Conservation (phyloP, 2,797 vertebrate species). For the Enteromius fasciolatus region DNA sequence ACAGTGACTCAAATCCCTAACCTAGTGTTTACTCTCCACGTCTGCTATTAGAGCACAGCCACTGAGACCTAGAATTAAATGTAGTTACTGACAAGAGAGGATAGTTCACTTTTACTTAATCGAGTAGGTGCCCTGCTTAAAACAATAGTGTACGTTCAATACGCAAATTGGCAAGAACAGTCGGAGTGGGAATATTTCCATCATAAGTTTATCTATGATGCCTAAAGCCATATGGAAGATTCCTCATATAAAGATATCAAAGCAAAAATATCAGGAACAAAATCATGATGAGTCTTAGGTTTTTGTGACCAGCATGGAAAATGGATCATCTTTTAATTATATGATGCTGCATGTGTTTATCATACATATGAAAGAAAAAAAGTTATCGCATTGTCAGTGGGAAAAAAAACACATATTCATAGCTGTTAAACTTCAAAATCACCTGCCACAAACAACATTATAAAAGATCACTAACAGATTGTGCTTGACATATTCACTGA, state of each 20-base stretch:
- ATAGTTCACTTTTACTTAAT: background rate
- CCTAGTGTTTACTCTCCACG: conserved; percentile 33
- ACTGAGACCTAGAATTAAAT: conserved; percentile 35
- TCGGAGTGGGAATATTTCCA: background rate
- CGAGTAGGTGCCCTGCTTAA: background rate
- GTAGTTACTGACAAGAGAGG: conserved; percentile 1
- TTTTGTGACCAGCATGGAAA: background rate
- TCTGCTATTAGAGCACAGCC: conserved; percentile 51
- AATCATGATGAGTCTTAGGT: background rate
- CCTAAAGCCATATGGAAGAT: too few species aligned
- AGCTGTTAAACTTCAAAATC: background rate
- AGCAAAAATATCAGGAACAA: background rate
- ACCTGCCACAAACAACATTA: conserved; percentile 13
- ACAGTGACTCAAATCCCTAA: conserved; percentile 56
- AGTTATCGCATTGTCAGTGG: background rate
- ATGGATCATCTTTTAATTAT: too few species aligned
- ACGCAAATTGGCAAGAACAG: background rate
- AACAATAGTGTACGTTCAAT: background rate
- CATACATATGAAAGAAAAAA: background rate
- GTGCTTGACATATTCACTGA: conserved; percentile 9
- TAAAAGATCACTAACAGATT: conserved; percentile 11
- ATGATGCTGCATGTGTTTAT: background rate
- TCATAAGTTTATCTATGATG: background rate
- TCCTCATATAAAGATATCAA: background rate
- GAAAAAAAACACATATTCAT: too few species aligned